Conservation (phyloP, 1,140 invertebrate genomes). For the Heliconius hewitsoni region DNA sequence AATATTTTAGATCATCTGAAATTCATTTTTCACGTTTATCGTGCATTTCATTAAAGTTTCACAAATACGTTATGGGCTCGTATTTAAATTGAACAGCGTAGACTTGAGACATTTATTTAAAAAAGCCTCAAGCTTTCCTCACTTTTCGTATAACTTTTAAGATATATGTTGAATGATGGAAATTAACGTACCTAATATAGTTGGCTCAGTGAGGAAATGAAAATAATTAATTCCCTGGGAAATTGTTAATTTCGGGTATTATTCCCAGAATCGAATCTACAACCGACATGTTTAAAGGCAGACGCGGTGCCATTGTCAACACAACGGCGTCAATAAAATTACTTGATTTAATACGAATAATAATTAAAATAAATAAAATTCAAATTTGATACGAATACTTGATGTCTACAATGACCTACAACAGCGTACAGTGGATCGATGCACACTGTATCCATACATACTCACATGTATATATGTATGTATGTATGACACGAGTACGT, state of each 20-base stretch:
- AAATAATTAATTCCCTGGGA: too few species aligned
- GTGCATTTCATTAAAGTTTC: slow-evolving; percentile 21
- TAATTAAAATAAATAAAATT: too few species aligned
- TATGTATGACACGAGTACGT: slow-evolving; percentile 15
- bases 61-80: slow-evolving; percentile 22
- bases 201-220: too few species aligned
- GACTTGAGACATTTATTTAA: slow-evolving; percentile 6
- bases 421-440: background rate
- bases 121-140: background rate
- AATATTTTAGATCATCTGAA: slow-evolving; percentile 13
- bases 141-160: too few species aligned
- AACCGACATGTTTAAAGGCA: too few species aligned
- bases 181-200: too few species aligned
- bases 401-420: background rate
- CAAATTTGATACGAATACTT: background rate
- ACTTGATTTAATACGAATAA: too few species aligned
- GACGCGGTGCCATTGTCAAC: too few species aligned
- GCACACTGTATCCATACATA: background rate
- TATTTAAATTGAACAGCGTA: slow-evolving; percentile 19
- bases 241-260: too few species aligned
- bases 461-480: background rate
- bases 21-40: slow-evolving; percentile 24
- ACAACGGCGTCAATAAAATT: too few species aligned
- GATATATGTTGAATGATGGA: too few species aligned
- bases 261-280: too few species aligned